Percentiles rank a stretch among this genome's conserved stretches.
phyloP scores from a whole-genome alignment of 2,797 vertebrate species.

The Pipistrellus pygmaeus region DNA sequence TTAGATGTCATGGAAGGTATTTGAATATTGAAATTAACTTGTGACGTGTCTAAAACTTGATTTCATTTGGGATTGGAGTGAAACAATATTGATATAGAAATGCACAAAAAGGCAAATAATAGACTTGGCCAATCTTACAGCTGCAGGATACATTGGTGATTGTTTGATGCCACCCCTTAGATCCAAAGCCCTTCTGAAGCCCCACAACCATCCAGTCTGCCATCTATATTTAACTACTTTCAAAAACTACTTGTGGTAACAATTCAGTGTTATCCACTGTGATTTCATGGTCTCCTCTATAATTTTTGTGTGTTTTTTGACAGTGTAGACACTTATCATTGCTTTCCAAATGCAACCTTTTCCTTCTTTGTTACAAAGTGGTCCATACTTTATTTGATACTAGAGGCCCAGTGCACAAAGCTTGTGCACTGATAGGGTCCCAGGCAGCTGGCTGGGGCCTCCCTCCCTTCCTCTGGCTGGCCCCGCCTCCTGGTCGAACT shows the following conservation, averaged over 20 bases:
- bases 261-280: not conserved
- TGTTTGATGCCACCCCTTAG: not conserved
- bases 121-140: not conserved
- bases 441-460: no score
- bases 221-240: not conserved
- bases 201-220: not conserved
- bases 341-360: not conserved
- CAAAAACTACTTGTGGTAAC: not conserved
- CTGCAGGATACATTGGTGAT: not conserved
- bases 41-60: not conserved
- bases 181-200: not conserved
- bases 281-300: not conserved
- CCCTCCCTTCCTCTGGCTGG: no score
- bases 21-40: not conserved
- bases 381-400: not conserved
- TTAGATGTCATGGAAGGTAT: not conserved
- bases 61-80: not conserved
- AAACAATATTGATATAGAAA: not conserved
- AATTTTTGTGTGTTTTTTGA: not conserved
- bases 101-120: not conserved
- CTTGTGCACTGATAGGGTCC: no score
- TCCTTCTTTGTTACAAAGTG: not conserved
- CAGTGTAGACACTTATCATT: not conserved
- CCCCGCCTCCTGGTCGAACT: no score
- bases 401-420: no score